A percentile compares a stretch with the other conserved stretches of the same genome.
phyloP scores from a whole-genome alignment of 2,888 invertebrate genomes.

The Smittia sp. region DNA sequence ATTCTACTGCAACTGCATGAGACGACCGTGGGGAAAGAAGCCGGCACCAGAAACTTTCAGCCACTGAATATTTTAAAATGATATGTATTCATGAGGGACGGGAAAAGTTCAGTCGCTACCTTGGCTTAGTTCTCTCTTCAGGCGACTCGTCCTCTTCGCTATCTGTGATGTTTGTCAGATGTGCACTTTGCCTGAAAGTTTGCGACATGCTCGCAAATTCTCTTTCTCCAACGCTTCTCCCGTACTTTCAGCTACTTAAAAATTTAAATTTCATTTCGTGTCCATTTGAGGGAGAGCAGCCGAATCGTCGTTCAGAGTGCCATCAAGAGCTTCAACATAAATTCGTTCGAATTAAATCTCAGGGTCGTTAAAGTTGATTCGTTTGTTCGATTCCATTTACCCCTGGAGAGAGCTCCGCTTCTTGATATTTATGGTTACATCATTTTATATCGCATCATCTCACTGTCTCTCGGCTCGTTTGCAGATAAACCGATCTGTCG shows the following conservation, averaged over 20 bases:
- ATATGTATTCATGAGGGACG: constrained; percentile 41
- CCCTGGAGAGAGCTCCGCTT: neutral
- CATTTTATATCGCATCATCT: constrained; percentile 10
- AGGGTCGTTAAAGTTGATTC: neutral
- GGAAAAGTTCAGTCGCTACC: constrained; percentile 30
- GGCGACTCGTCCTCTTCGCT: neutral
- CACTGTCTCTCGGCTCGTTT: neutral
- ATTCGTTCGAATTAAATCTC: neutral
- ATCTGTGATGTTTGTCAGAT: constrained; percentile 34
- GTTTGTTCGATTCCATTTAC: neutral
- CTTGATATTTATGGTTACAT: constrained; percentile 19
- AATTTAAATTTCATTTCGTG: neutral
- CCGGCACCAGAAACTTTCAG: constrained; percentile 28
- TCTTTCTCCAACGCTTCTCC: neutral
- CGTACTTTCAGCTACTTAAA: neutral
- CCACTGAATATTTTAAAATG: constrained; percentile 41
- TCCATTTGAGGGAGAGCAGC: no score
- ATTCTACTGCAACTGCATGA: constrained; percentile 14
- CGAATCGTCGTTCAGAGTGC: no score
- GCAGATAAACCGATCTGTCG: constrained; percentile 82
- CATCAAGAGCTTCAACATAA: neutral
- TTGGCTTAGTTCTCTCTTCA: neutral
- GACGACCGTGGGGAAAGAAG: constrained; percentile 42
- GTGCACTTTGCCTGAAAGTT: constrained; percentile 29
- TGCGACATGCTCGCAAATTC: neutral